Base-by-base conservation (phyloP, 2,888 invertebrate species). In the Acanthosoma haemorrhoidale region DNA sequence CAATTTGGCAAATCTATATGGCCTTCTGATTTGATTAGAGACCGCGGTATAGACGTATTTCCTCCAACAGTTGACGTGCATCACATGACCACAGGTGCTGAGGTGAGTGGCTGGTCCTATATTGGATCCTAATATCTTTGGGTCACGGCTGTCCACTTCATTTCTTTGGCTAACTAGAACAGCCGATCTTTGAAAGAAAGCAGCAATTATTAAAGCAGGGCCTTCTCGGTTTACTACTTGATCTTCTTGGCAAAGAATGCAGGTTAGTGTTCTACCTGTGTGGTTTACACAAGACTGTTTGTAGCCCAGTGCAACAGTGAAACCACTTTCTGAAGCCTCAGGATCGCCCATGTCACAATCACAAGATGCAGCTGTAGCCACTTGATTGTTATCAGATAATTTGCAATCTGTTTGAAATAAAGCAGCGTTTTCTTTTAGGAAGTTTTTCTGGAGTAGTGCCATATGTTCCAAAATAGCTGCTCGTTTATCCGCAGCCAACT, bases 171-270 rank as follows among this genome's bases (percentile, higher is more conserved):
- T 76, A 63, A 83, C 79, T 41, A 82, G 78, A 39, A 95, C 93
- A 3, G 90, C 90, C 0, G 96, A 95, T 77, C 92, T 90, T 77
- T 97, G 96, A 18, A 94, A 88, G 80, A 93, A 96, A 6, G 92
- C 92, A 0, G 95, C 93, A 74, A 94, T 84, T 1, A 97, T 96
- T 79, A 97, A 85, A 0, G 93, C 89, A 13, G 87, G 86, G 0
- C 88, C 86, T 29, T 85, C 83, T 57, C 86, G 82, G 4, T 86
- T 87, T 1, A 94, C 87, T 21, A 87, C 85, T 72, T 93, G 92
- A 80, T 93, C 91, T 79, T 96, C 97, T 79, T 96, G 96, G 78
- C 97, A 98, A 74, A 98, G 84, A 78, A 98, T 97, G 80, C 97
- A 98, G 39, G 90, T 89, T 74, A 87, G 86, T 0, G 84, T 82